Evolutionary conservation across 2,113 vertebrate genomes (phyloP).

Genomic region (Todiramphus saurophagus): DNA sequence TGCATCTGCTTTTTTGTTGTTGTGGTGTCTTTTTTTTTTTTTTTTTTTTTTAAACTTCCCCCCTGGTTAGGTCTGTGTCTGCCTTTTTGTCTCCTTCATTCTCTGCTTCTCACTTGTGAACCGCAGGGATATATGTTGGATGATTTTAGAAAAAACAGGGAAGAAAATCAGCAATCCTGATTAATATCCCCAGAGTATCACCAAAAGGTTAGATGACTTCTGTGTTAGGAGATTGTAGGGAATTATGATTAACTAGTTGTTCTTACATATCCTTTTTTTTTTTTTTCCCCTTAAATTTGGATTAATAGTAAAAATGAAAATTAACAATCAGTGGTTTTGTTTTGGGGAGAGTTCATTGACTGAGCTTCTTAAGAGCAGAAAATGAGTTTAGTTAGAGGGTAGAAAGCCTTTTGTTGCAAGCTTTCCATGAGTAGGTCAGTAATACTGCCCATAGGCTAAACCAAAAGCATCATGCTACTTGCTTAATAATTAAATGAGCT

Average conservation of each 20-base stretch:
- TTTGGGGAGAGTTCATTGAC: neutral
- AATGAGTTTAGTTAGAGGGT: neutral
- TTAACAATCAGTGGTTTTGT: neutral
- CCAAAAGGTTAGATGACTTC: neutral
- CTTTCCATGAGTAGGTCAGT: neutral
- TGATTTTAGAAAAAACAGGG: neutral
- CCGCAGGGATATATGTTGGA: neutral
- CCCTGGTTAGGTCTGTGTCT: neutral
- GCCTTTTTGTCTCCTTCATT: constrained; percentile 23
- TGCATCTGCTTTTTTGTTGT: neutral
- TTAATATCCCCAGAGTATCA: neutral
- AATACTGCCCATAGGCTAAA: constrained; percentile 47
- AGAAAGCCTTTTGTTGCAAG: neutral
- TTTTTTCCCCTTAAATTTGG: neutral
- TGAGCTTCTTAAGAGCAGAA: neutral
- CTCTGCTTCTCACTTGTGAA: neutral
- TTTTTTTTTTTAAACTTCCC: too few relatives aligned
- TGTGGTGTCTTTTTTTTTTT: neutral
- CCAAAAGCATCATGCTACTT: neutral
- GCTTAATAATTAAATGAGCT: constrained; percentile 58
- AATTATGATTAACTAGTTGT: neutral
- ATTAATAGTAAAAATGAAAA: neutral
- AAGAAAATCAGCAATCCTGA: neutral
- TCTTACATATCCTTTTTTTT: neutral
- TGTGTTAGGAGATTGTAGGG: neutral